Evolutionary conservation across 1,140 invertebrate species (phyloP), one percentile per base, ranked within the genome.

Genomic region (Drosophila santomea): DNA sequence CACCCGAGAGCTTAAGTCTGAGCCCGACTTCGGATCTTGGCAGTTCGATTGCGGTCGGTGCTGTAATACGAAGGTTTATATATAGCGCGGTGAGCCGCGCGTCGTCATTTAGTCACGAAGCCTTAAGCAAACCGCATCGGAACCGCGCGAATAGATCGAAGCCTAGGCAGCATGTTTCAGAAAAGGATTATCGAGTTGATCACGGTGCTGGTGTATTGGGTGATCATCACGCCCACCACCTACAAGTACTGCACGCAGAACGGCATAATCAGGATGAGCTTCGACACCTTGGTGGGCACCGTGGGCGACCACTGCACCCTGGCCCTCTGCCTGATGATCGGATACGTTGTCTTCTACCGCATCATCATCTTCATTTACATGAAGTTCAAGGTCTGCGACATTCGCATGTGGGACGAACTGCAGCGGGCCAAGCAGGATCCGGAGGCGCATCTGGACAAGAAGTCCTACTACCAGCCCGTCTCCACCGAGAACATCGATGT

Each of bases 111-210:
- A 80, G 67, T 89, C 23, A 76, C 83, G 80, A 89, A 76, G 54
- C 76, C 73, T 79, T 56, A 76, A 79, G 45, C 76, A 63, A 80
- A 67, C 45, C 80, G 48, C 76, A 58, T 51, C 73, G 71, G 17
- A 17, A 17, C 56, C 61, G 28, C 58, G 52, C 47, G 51, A 52
- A 28, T 15, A 8, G 47, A 61, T 12, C 45, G 44, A 3, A 38
- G 12, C 17, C 14, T 15, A 44, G 38, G 23, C 17, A 51, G 48
- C 71, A 89, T 89, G 84, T 89, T 89, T 80, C 84, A 89, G 39
- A 89, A 89, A 85, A 77, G 84, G 73, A 80, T 89, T 75, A 80
- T 89, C 54, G 84, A 89, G 64, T 15, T 89, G 38, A 90, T 89
- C 41, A 84, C 80, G 38, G 48, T 89, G 4, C 57, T 89, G n/a